Conservation (phyloP, 2,113 vertebrate genomes). For the Formicarius rufipectus region DNA sequence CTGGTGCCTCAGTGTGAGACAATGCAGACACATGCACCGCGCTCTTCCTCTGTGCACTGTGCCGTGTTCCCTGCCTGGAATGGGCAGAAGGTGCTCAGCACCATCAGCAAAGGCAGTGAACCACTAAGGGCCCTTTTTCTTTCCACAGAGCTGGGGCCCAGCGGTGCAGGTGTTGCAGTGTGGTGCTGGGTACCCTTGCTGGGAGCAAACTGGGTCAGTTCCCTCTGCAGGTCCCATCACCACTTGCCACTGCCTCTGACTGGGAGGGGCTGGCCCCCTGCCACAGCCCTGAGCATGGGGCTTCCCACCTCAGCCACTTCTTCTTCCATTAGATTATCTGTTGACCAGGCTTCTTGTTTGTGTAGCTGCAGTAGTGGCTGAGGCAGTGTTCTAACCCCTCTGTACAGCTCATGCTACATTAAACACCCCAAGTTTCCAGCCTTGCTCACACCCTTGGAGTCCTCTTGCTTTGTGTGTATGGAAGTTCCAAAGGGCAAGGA, state of each 20-base stretch:
- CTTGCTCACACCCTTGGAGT: not conserved
- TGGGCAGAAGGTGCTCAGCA: not conserved
- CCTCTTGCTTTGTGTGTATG: not conserved
- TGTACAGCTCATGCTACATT: slow-evolving; percentile 4
- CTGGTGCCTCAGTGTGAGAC: not conserved
- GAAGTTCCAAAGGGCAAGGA: accelerated
- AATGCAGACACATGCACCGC: accelerated
- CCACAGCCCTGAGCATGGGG: not conserved
- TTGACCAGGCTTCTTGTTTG: not conserved
- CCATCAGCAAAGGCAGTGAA: not conserved
- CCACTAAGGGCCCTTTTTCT: not conserved
- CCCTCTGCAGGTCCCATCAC: accelerated
- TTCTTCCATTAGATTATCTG: not conserved
- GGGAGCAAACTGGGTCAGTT: not conserved
- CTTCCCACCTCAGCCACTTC: not conserved
- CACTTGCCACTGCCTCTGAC: accelerated
- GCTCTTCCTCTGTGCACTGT: accelerated
- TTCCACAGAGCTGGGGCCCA: not conserved
- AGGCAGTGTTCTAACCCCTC: not conserved
- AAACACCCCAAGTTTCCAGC: not conserved
- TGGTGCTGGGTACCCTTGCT: not conserved
- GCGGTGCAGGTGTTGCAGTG: accelerated
- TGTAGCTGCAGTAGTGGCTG: not conserved
- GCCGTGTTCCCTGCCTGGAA: accelerated
- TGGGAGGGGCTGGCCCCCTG: not conserved